A percentile compares a stretch with the other conserved stretches of the same genome.
Conservation (phyloP, 2,888 invertebrate species). For the Tachina fera region DNA sequence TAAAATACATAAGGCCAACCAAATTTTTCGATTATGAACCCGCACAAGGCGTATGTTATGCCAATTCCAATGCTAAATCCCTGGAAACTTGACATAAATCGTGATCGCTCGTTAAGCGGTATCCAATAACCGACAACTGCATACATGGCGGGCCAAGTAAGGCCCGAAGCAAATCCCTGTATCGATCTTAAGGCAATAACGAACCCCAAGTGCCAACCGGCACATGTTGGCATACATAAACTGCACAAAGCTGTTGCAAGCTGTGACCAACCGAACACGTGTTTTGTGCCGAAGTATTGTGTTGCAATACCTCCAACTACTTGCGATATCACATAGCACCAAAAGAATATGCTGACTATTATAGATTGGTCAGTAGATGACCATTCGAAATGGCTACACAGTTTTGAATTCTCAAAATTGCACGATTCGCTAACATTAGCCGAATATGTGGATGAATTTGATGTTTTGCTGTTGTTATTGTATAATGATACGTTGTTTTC, state of each 20-base stretch:
- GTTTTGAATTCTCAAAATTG: conserved; percentile 4
- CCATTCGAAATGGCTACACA: conserved; percentile 84
- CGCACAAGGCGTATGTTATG: conserved; percentile 88
- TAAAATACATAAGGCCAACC: conserved; percentile 89
- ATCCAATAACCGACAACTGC: conserved; percentile 89
- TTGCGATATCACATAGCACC: conserved; percentile 89
- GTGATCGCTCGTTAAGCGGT: conserved; percentile 87
- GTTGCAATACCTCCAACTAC: conserved; percentile 88
- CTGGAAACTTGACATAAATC: conserved; percentile 91
- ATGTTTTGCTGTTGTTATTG: background rate
- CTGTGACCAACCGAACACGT: conserved; percentile 88
- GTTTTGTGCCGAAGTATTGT: conserved; percentile 88
- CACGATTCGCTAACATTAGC: conserved; percentile 23
- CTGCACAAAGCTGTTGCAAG: conserved; percentile 88
- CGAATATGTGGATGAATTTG: background rate
- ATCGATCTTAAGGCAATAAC: conserved; percentile 86
- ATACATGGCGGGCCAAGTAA: conserved; percentile 91
- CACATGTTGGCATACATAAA: conserved; percentile 86
- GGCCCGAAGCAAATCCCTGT: conserved; percentile 88
- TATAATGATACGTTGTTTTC: background rate
- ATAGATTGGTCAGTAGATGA: conserved; percentile 86
- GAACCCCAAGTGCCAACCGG: conserved; percentile 85
- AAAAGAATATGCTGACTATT: conserved; percentile 88
- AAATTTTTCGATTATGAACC: conserved; percentile 87
- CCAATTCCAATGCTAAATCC: conserved; percentile 90